Evolutionary conservation across 2,888 invertebrate genomes (phyloP).

Genomic region (Caenorhabditis virilis): DNA sequence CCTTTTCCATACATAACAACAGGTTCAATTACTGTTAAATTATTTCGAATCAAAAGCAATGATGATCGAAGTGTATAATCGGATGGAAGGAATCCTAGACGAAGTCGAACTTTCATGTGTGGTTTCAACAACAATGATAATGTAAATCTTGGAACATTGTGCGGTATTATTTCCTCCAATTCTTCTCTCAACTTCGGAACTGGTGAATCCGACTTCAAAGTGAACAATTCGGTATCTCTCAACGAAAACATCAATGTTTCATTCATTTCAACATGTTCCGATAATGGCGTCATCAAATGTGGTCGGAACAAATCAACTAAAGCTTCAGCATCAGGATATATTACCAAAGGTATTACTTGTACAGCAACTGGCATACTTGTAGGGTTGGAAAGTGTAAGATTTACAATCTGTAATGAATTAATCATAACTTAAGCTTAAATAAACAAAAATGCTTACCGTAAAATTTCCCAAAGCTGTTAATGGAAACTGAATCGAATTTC

Average conservation of each 20-base stretch:
- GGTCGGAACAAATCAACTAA: conserved; percentile 70
- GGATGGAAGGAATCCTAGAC: conserved; percentile 71
- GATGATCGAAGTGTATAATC: conserved; percentile 71
- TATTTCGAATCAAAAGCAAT: conserved; percentile 77
- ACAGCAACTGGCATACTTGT: conserved; percentile 76
- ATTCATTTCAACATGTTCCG: conserved; percentile 69
- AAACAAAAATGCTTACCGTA: conserved; percentile 72
- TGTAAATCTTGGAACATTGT: conserved; percentile 69
- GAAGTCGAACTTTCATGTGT: conserved; percentile 71
- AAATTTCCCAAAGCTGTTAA: conserved; percentile 79
- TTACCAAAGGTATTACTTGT: conserved; percentile 76
- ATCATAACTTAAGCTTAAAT: too few species aligned
- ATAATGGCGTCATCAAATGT: conserved; percentile 38
- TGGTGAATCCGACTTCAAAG: conserved; percentile 66
- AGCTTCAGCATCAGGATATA: conserved; percentile 76
- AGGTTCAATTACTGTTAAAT: conserved; percentile 87
- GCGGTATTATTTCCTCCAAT: conserved; percentile 67
- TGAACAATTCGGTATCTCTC: conserved; percentile 66
- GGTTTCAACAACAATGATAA: conserved; percentile 75
- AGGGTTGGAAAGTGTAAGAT: conserved; percentile 79
- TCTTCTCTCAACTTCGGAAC: conserved; percentile 69
- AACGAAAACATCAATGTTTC: conserved; percentile 71
- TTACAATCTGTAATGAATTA: conserved; percentile 71
- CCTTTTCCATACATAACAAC: conserved; percentile 83
- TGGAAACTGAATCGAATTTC: conserved; percentile 75